A percentile compares a stretch with the other conserved stretches of the same genome.
Evolutionary conservation across 2,888 invertebrate species (phyloP).

Genomic region (Tenthredo livida): DNA sequence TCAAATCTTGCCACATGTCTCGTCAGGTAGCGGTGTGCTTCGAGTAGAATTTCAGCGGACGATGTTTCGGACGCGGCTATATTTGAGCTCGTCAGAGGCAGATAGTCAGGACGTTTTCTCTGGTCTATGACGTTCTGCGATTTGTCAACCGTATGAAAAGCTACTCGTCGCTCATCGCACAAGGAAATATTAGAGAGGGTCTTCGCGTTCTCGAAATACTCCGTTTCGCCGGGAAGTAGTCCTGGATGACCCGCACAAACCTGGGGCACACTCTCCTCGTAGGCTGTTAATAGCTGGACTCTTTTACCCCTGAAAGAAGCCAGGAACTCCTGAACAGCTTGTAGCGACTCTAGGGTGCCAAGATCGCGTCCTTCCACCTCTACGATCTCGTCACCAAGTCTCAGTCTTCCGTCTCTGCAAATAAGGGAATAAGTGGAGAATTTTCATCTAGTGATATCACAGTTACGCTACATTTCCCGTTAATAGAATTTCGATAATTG

Average conservation of each 20-base stretch:
- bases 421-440: neutral
- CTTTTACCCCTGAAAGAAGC: conserved; percentile 72
- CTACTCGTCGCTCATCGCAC: conserved; percentile 59
- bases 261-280: conserved; percentile 74
- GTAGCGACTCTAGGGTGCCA: conserved; percentile 81
- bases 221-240: conserved; percentile 65
- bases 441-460: neutral
- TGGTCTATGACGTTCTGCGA: neutral
- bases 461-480: neutral
- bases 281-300: conserved; percentile 72
- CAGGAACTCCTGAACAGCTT: conserved; percentile 74
- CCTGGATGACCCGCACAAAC: conserved; percentile 65
- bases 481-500: conserved; percentile 1
- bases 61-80: conserved; percentile 4
- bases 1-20: conserved; percentile 75
- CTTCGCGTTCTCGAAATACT: conserved; percentile 70
- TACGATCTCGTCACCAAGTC: conserved; percentile 93
- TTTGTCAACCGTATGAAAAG: neutral
- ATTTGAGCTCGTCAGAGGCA: conserved; percentile 65
- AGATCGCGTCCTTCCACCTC: conserved; percentile 92
- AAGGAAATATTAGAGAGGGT: conserved; percentile 70
- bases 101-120: conserved; percentile 62
- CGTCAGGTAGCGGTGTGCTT: conserved; percentile 70
- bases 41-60: conserved; percentile 63
- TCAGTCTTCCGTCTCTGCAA: conserved; percentile 88